Evolutionary conservation across 2,888 invertebrate species (phyloP).

Genomic region (Protula sp.): DNA sequence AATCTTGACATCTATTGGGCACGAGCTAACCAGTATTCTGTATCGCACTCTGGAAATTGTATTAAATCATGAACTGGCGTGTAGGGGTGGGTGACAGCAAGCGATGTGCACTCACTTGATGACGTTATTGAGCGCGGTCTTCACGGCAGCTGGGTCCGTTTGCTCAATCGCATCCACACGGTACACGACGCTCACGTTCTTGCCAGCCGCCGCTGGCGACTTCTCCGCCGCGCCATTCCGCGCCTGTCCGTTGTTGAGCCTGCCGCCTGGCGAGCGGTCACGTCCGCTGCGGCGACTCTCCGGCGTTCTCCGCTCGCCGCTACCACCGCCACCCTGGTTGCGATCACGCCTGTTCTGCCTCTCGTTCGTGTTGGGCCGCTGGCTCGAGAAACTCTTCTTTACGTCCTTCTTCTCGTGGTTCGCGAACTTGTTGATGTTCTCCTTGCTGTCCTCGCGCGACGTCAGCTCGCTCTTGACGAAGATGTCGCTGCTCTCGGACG

Average conservation of each 20-base stretch:
- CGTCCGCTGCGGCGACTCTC: conserved; percentile 28
- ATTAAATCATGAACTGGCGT: too few species aligned
- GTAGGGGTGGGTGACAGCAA: too few species aligned
- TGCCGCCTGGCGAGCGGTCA: conserved; percentile 29
- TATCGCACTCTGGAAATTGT: too few species aligned
- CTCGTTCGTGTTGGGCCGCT: conserved; percentile 47
- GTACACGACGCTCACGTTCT: conserved; percentile 53
- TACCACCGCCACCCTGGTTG: conserved; percentile 1
- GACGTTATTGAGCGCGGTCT: conserved; percentile 54
- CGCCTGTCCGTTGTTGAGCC: conserved; percentile 20
- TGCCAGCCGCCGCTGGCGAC: conserved; percentile 21
- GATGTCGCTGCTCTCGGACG: conserved; percentile 71
- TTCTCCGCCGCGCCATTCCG: neutral
- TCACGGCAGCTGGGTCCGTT: conserved; percentile 58
- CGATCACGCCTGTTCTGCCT: conserved; percentile 35
- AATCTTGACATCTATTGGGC: too few species aligned
- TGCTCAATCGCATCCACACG: conserved; percentile 60
- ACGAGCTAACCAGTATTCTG: too few species aligned
- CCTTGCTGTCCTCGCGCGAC: neutral
- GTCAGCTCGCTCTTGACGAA: conserved; percentile 8
- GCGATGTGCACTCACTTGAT: neutral
- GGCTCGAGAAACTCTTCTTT: conserved; percentile 53
- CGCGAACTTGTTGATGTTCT: conserved; percentile 9
- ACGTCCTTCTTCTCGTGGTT: conserved; percentile 33
- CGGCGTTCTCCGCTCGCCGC: conserved; percentile 10